Percentiles rank a stretch among this genome's conserved stretches.
phyloP scores from a whole-genome alignment of 2,888 invertebrate genomes.

The Eupsilia transversa region DNA sequence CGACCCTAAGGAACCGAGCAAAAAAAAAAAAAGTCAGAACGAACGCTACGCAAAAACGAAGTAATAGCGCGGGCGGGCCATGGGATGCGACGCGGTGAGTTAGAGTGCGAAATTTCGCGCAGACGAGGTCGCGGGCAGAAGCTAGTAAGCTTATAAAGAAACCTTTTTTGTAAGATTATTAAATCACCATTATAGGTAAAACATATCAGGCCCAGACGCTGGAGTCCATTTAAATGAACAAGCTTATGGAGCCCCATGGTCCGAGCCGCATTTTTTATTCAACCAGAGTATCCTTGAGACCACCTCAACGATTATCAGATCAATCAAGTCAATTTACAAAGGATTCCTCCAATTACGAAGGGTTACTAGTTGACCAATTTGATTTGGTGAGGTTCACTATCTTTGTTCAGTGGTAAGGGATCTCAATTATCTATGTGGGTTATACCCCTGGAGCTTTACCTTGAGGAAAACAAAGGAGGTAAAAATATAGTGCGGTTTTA shows the following conservation, averaged over 20 bases:
- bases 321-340: conserved; percentile 66
- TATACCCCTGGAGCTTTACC: conserved; percentile 43
- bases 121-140: no score
- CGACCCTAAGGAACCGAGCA: no score
- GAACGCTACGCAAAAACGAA: no score
- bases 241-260: conserved; percentile 22
- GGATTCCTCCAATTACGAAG: conserved; percentile 62
- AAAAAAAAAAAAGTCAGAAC: no score
- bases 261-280: conserved; percentile 34
- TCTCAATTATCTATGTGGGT: conserved; percentile 45
- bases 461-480: conserved; percentile 27
- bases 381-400: conserved; percentile 52
- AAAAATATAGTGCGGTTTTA: conserved; percentile 10
- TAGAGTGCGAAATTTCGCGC: no score
- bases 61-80: no score
- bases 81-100: no score
- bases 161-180: conserved; percentile 8
- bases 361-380: conserved; percentile 60
- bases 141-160: neutral
- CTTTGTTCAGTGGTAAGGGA: conserved; percentile 50
- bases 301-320: conserved; percentile 60
- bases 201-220: neutral
- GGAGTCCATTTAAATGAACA: conserved; percentile 20
- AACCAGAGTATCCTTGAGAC: conserved; percentile 14
- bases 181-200: neutral